Base-by-base conservation (phyloP, 2,113 vertebrate genomes). In the Mixornis gularis region DNA sequence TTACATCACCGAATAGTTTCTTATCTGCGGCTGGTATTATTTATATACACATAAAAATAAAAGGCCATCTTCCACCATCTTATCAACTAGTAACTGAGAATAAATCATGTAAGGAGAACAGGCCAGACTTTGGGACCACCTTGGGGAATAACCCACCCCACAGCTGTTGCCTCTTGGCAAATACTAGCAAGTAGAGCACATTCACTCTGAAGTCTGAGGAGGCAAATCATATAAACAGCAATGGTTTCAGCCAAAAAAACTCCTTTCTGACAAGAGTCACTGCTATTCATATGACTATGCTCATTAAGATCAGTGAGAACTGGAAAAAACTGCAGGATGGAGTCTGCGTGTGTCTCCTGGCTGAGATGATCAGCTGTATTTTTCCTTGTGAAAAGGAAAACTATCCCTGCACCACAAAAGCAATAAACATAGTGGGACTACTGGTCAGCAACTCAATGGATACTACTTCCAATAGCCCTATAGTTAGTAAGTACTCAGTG, bases 301-400 rank as follows among this genome's bases (percentile, higher is more conserved):
- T 86, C 64, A 79, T 88, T 76, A 81, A 58, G 73, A 87, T 92
- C 91, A 88, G 25, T 30, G 58, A 62, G 79, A 89, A 49, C 27
- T 72, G 49, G 80, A 83, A 89, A 96, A 93, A 87, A 73, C 59
- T 76, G 65, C 89, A 89, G 89, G 73, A 87, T 22, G 13, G 63
- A 68, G 27, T 20, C 40, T 77, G 48, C 6, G 0, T 20, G 78
- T 30, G 51, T 81, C 76, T 68, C 36, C 74, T 43, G 73, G 55
- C 79, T 90, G 82, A 88, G 93, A 80, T 36, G 64, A 48, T 94
- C 93, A 70, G 90, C 26, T 27, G 49, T 8, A 7, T 60, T 94
- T 89, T 84, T 51, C 82, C 93, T 94, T 71, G 66, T 69, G 74
- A 94, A 91, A 94, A 85, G 22, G 46, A 80, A 92, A 85, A 85